Percentiles rank a stretch among this genome's conserved stretches.
phyloP scores from a whole-genome alignment of 2,113 vertebrate genomes.

The Clarias magur region DNA sequence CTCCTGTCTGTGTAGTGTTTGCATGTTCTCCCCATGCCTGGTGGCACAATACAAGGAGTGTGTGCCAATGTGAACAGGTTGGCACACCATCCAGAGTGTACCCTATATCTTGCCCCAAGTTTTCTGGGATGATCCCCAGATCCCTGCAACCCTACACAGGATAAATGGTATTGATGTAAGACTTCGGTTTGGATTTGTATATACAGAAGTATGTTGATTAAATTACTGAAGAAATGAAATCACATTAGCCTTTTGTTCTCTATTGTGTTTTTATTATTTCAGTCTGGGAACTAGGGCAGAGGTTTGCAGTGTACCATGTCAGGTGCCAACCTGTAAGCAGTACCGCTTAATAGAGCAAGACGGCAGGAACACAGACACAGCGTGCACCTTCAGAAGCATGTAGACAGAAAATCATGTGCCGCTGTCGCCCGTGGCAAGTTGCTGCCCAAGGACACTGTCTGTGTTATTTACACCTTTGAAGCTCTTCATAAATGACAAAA shows the following conservation, averaged over 20 bases:
- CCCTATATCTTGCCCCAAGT: too few relatives aligned
- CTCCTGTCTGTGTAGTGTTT: too few relatives aligned
- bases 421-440: background rate
- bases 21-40: too few relatives aligned
- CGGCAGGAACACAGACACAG: background rate
- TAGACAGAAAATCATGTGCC: background rate
- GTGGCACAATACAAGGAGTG: too few relatives aligned
- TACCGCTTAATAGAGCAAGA: background rate
- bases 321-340: background rate
- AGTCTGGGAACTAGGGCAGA: background rate
- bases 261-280: background rate
- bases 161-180: too few relatives aligned
- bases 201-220: background rate
- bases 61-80: too few relatives aligned
- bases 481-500: conserved; percentile 7
- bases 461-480: background rate
- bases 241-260: background rate
- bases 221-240: background rate
- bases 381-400: background rate
- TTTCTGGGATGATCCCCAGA: too few relatives aligned
- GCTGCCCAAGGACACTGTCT: conserved; percentile 2
- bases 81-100: too few relatives aligned
- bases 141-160: too few relatives aligned
- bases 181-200: background rate
- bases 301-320: background rate